Base-by-base conservation (phyloP, 2,888 invertebrate species). In the Epinotia nisella region DNA sequence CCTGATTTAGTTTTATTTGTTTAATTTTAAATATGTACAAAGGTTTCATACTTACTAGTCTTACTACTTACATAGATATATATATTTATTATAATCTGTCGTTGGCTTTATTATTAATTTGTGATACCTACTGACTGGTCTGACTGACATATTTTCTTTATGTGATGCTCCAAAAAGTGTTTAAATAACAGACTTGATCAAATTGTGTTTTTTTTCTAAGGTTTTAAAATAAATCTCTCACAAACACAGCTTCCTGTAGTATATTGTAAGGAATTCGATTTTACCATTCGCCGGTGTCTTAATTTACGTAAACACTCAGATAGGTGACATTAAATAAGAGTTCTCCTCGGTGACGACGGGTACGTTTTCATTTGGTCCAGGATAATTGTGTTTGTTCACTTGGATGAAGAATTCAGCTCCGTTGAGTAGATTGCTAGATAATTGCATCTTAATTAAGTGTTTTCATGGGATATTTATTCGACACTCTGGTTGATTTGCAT, bases 301-400 rank as follows among this genome's bases (percentile, higher is more conserved):
- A 91, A 92, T 90, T 91, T 88, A 88, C 87, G 87, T 87, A 91
- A 91, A 90, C 90, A 90, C 91, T 90, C 81, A 77, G 75, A 79
- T 85, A 85, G 89, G 90, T 86, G 86, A 84, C 83, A 86, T 87
- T 88, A 87, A 90, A 87, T 84, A 88, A 82, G 78, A 78, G 78
- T 75, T 74, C 75, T 83, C 81, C 82, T 77, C 77, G 78, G 83
- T 79, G 81, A 81, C 82, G 81, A 81, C 82, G 80, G 82, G 82
- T 78, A 82, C 82, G 83, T 87, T 88, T 86, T 83, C 85, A 84
- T 88, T 87, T 83, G 78, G 79, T 78, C 80, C 74, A 58, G 78
- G 82, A 82, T 87, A 88, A 89, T 88, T 87, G 85, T 88, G 81
- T 88, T 88, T 87, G 83, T 80, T 82, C 81, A 80, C 80, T 75